phyloP scores from a whole-genome alignment of 2,113 vertebrate genomes.

The Eolophus roseicapilla region DNA sequence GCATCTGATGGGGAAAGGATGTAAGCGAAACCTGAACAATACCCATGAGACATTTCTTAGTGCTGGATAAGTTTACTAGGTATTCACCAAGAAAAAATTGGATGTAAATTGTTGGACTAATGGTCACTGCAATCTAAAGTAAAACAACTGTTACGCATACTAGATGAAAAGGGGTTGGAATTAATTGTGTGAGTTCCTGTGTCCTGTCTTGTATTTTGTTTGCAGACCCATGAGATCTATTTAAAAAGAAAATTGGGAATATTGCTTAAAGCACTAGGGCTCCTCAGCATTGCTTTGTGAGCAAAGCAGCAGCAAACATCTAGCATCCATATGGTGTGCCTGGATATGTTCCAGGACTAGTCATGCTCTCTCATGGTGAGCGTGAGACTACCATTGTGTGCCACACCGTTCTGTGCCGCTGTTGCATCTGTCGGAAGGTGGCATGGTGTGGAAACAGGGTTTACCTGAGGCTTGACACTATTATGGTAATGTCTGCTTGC shows the following conservation, averaged over 20 bases:
- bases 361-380: neutral
- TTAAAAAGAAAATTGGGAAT: neutral
- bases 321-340: neutral
- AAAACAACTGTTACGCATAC: neutral
- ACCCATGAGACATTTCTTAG: neutral
- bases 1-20: neutral
- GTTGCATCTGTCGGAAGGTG: neutral
- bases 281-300: neutral
- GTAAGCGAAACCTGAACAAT: neutral
- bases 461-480: neutral
- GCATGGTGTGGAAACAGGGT: neutral
- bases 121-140: neutral
- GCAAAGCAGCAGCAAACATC: neutral
- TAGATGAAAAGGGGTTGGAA: neutral
- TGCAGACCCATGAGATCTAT: neutral
- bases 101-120: neutral
- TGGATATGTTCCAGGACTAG: neutral
- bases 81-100: neutral
- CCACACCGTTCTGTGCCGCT: neutral
- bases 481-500: neutral
- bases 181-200: neutral
- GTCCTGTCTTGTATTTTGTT: neutral
- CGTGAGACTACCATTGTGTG: neutral
- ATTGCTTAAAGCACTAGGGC: neutral
- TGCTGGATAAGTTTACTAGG: neutral